phyloP scores from a whole-genome alignment of 2,113 vertebrate genomes.

The Epinephelus cyanopodus region DNA sequence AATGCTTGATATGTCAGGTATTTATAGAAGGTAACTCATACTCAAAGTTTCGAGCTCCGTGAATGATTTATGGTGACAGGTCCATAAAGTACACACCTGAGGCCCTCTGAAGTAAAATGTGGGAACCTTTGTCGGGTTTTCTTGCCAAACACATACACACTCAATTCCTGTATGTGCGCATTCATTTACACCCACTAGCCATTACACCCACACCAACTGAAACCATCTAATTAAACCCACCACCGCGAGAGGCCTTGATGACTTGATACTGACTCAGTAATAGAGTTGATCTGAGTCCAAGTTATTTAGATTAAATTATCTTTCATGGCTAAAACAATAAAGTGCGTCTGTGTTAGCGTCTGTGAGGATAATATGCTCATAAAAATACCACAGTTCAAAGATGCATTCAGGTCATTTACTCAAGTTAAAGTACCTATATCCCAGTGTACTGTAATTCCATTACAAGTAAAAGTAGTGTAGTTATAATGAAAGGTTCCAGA shows the following conservation, averaged over 20 bases:
- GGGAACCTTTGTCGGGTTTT: constrained; percentile 24
- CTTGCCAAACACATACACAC: neutral
- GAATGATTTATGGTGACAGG: constrained; percentile 64
- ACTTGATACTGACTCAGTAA: constrained; percentile 18
- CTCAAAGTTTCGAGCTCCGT: neutral
- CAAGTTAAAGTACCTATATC: too few relatives aligned
- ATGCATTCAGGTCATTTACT: neutral
- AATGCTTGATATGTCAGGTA: constrained; percentile 52
- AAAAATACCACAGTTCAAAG: neutral
- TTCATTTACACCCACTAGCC: constrained; percentile 10
- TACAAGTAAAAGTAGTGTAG: too few relatives aligned
- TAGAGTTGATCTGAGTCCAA: neutral
- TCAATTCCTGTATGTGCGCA: neutral
- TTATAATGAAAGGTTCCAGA: neutral
- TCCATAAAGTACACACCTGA: constrained; percentile 31
- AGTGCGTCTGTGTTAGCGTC: neutral
- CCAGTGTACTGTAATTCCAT: too few relatives aligned
- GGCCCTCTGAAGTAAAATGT: constrained; percentile 24
- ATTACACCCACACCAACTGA: neutral
- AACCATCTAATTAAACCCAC: constrained; percentile 29
- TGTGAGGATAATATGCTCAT: neutral
- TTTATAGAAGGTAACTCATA: constrained; percentile 21
- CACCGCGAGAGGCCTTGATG: neutral
- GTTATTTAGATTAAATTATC: neutral
- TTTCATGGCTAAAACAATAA: neutral